Conservation (phyloP, 2,888 invertebrate species). For the Trissolcus japonicus region DNA sequence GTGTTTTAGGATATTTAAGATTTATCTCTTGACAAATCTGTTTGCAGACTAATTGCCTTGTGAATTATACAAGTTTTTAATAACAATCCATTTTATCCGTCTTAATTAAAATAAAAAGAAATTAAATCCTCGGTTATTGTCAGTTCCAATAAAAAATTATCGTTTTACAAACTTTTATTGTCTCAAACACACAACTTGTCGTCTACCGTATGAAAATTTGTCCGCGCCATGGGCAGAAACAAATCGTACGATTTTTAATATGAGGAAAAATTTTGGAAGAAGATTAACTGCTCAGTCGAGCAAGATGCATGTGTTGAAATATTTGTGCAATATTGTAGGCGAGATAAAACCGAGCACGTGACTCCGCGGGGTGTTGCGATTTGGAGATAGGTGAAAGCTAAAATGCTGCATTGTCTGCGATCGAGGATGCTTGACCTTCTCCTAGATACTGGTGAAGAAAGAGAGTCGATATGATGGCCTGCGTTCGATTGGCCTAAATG, state of each 20-base stretch:
- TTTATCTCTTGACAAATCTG: constrained; percentile 24
- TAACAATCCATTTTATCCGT: not conserved
- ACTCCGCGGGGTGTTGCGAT: constrained; percentile 38
- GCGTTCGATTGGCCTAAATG: constrained; percentile 56
- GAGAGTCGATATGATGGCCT: constrained; percentile 45
- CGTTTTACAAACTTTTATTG: too few relatives aligned
- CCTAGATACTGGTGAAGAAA: constrained; percentile 66
- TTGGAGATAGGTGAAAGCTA: constrained; percentile 46
- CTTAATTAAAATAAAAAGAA: too few relatives aligned
- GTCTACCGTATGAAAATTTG: too few relatives aligned
- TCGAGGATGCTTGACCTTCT: constrained; percentile 75
- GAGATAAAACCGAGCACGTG: constrained; percentile 31
- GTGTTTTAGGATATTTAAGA: constrained; percentile 18
- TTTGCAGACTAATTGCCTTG: constrained; percentile 6
- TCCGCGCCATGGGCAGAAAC: not conserved
- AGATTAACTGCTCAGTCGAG: constrained; percentile 12
- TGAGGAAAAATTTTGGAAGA: not conserved
- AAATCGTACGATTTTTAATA: not conserved
- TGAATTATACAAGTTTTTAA: constrained; percentile 3
- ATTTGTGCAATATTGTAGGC: constrained; percentile 31
- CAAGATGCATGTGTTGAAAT: constrained; percentile 4
- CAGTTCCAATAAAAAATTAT: not conserved
- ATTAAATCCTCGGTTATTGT: too few relatives aligned
- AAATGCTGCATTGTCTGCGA: constrained; percentile 74
- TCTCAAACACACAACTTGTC: too few relatives aligned